Percentiles rank a stretch among this genome's conserved stretches.
These are phyloP conservation scores for Cryptotis parvus DNA, from an alignment of 2,113 vertebrate species.

Conservation along the genomic window DNA sequence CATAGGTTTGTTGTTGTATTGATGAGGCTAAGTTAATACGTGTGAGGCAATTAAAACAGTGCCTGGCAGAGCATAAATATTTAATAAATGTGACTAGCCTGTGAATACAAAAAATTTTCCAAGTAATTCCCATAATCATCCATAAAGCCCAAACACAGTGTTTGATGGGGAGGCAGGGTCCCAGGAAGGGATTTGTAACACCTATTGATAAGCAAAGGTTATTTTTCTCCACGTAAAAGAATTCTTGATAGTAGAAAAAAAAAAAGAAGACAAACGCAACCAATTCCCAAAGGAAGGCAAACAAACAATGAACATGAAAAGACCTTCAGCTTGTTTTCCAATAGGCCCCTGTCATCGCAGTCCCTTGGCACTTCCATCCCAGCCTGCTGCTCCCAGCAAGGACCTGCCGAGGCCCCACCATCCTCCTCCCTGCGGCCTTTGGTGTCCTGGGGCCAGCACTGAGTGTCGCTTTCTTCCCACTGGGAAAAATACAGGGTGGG, in stretches of 20 bases:
- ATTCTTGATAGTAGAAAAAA: neutral
- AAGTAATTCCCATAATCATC: neutral
- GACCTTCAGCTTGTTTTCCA: neutral
- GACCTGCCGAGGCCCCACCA: too few relatives aligned
- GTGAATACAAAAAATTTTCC: neutral
- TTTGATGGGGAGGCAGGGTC: neutral
- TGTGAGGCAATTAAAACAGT: neutral
- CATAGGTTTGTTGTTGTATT: neutral
- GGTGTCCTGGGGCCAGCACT: too few relatives aligned
- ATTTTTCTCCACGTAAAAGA: conserved; percentile 29
- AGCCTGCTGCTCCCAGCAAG: too few relatives aligned
- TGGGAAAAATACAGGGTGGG: too few relatives aligned
- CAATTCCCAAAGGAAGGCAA: conserved; percentile 27
- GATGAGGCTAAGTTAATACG: neutral
- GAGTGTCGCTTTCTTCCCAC: too few relatives aligned
- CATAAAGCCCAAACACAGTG: conserved; percentile 42
- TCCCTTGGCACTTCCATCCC: too few relatives aligned
- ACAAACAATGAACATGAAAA: conserved; percentile 1
- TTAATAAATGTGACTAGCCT: conserved; percentile 17
- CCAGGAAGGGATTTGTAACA: neutral
- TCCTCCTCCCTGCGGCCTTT: too few relatives aligned
- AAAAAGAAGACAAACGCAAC: neutral
- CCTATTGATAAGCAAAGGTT: neutral
- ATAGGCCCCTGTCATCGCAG: too few relatives aligned
- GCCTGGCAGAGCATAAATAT: neutral